Base-by-base conservation (phyloP, 2,888 invertebrate species). In the Pogonocherus hispidulus region DNA sequence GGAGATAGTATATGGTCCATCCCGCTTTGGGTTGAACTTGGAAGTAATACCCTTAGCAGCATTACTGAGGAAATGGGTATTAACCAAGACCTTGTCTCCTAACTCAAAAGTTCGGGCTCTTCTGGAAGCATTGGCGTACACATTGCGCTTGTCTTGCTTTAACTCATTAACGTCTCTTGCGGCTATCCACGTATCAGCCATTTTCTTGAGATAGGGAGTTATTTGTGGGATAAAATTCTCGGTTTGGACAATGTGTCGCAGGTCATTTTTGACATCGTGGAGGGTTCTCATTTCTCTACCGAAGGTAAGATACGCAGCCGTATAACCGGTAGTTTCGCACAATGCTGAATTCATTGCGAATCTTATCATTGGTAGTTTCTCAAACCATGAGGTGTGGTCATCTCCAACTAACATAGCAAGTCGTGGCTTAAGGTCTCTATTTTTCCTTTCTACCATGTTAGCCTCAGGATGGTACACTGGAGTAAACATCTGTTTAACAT, bases 311-410 rank as follows among this genome's bases (percentile, higher is more conserved):
- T 77, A 83, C 0, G 85, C 83, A 3, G 84, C 74, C 0, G 81
- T 73, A 19, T 71, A 74, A 0, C 80, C 80, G 0, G 84, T 84
- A 5, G 73, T 69, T 46, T 76, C 69, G 44, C 79, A 78, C 5
- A 23, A 44, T 0, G 79, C 77, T 0, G 81, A 78, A 52, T 85
- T 85, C 79, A 84, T 83, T 0, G 84, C 82, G 60, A 85, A 85
- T 0, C 84, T 69, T 0, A 85, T 81, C 1, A 74, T 60, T 0
- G 83, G 75, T 1, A 86, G 60, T 2, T 79, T 72, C 0, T 78
- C 74, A 1, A 70, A 32, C 83, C 84, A n/a, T n/a, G 80, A 85
- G 1, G 78, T 79, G 18, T 84, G 84, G 3, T 82, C 55, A 5
- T 78, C 72, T 1, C 74, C 73, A 0, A 80, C 80, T 3, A 80